Evolutionary conservation across 2,797 vertebrate genomes (phyloP).

Genomic region (Brachyalestes nurse): DNA sequence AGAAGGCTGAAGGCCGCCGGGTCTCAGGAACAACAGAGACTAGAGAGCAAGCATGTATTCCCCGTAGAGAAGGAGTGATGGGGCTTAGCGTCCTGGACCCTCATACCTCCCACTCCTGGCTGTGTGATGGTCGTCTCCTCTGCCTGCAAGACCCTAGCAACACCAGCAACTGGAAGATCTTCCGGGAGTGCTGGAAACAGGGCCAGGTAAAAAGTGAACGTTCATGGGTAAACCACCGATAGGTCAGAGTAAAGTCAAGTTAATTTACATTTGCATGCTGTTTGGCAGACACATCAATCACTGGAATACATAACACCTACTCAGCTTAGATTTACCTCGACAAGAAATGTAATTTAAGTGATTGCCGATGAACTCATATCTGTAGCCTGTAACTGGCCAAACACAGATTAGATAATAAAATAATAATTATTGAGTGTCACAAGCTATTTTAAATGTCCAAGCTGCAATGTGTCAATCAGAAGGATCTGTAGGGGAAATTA

Average conservation of each 20-base stretch:
- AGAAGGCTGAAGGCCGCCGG: slow-evolving; percentile 91
- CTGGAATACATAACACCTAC: too few relatives aligned
- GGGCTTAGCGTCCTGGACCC: slow-evolving; percentile 96
- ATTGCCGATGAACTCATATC: too few relatives aligned
- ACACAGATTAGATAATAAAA: too few relatives aligned
- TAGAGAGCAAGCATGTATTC: slow-evolving; percentile 81
- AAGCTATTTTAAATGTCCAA: too few relatives aligned
- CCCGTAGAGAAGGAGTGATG: slow-evolving; percentile 90
- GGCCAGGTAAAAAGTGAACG: slow-evolving; percentile 84
- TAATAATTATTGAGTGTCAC: too few relatives aligned
- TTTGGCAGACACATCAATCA: too few relatives aligned
- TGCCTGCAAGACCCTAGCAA: slow-evolving; percentile 98
- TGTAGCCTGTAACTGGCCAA: too few relatives aligned
- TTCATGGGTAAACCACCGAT: too few relatives aligned
- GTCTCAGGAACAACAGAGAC: slow-evolving; percentile 83
- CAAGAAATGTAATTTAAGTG: neutral
- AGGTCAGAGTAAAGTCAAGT: too few relatives aligned
- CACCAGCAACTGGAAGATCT: slow-evolving; percentile 99
- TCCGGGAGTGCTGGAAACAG: slow-evolving; percentile 99
- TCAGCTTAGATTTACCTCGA: neutral
- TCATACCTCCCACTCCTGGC: slow-evolving; percentile 98
- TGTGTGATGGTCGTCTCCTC: slow-evolving; percentile 96
- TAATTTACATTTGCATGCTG: neutral
- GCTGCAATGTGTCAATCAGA: too few relatives aligned
- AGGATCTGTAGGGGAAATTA: too few relatives aligned